phyloP scores from a whole-genome alignment of 2,888 invertebrate genomes.

The Ophion ellenae region DNA sequence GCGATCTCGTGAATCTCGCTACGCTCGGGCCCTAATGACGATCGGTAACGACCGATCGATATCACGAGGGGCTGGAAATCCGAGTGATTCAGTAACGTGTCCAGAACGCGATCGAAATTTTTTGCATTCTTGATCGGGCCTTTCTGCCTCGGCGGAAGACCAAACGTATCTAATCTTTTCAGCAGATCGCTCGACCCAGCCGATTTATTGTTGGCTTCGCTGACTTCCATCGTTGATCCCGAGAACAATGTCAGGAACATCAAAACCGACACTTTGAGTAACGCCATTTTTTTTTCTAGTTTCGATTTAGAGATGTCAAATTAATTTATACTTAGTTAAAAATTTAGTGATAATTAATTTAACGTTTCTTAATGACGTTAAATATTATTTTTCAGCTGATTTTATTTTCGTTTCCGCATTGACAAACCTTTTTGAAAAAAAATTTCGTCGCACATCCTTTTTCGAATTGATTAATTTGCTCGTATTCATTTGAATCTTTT shows the following conservation, averaged over 20 bases:
- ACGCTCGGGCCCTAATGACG: constrained; percentile 16
- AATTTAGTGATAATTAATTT: not conserved
- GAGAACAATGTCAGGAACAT: not conserved
- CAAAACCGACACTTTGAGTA: not conserved
- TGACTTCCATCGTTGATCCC: not conserved
- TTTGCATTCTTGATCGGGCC: constrained; percentile 37
- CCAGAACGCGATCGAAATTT: constrained; percentile 65
- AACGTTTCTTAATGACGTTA: too few relatives aligned
- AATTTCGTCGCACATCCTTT: not conserved
- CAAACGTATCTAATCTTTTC: constrained; percentile 30
- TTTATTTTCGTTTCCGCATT: too few relatives aligned
- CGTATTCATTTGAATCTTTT: not conserved
- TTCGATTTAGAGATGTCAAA: not conserved
- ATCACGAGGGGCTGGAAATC: constrained; percentile 68
- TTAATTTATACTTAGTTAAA: not conserved
- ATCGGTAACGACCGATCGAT: constrained; percentile 62
- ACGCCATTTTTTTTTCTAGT: not conserved
- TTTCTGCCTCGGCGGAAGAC: constrained; percentile 39
- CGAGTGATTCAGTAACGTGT: constrained; percentile 59
- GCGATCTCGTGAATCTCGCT: constrained; percentile 53
- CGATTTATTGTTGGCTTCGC: not conserved
- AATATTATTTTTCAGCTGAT: too few relatives aligned
- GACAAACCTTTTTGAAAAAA: not conserved
- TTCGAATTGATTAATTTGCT: not conserved
- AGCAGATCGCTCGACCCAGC: not conserved